phyloP scores from a whole-genome alignment of 2,113 vertebrate species.

The Percina caprodes region DNA sequence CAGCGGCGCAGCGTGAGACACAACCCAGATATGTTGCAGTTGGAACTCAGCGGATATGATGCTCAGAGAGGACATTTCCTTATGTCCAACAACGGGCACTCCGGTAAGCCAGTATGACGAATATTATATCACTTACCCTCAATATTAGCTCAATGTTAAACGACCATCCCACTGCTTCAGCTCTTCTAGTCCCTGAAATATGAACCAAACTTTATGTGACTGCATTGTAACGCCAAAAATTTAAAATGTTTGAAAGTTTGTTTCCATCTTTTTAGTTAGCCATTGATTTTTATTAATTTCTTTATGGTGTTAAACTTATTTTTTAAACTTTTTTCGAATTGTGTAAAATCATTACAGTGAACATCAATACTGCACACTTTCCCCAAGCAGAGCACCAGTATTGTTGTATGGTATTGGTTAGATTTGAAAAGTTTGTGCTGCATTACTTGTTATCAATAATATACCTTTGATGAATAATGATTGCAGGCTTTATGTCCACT shows the following conservation, averaged over 20 bases:
- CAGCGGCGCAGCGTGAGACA: constrained; percentile 81
- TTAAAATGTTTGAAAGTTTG: neutral
- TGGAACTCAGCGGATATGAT: constrained; percentile 85
- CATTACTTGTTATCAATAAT: neutral
- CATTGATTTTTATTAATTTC: neutral
- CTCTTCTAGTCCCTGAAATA: neutral
- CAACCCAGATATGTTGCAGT: constrained; percentile 78
- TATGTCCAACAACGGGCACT: constrained; percentile 92
- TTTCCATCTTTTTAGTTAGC: neutral
- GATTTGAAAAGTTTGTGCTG: neutral
- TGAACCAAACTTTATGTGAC: neutral
- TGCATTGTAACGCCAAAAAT: neutral
- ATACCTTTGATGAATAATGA: neutral
- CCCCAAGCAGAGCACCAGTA: neutral
- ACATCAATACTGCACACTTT: neutral
- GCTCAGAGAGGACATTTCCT: constrained; percentile 74
- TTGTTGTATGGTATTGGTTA: neutral
- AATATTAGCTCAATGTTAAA: neutral
- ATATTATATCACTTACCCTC: neutral
- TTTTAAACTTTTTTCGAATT: neutral
- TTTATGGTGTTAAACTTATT: neutral
- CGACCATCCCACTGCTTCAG: neutral
- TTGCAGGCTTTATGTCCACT: neutral
- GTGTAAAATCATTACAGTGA: neutral
- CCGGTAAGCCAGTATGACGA: constrained; percentile 80